Evolutionary conservation across 2,888 invertebrate species (phyloP), one percentile per base, ranked within the genome.

Genomic region (Unio pictorum): DNA sequence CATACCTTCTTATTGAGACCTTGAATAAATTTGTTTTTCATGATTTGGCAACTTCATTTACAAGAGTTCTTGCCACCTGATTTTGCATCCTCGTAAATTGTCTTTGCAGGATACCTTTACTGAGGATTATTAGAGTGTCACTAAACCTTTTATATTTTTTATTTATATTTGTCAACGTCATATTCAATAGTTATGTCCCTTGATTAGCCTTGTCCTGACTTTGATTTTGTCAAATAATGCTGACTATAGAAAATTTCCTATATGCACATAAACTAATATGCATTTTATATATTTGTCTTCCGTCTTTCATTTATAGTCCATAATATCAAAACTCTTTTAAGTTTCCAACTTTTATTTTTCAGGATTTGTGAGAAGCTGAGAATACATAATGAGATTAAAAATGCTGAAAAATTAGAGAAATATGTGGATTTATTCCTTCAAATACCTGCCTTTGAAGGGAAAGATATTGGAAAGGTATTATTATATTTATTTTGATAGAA

Each of bases 311-410:
- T 45, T 45, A 11, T 11, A 45, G 45, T 45, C 45, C 45, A 45
- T 11, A 45, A 15, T 45, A 45, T 45, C 3, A 15, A 15, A 45
- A 45, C 45, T 23, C 11, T 18, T 59, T 59, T 59, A n/a, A 59
- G 45, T 45, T 45, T 45, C 45, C 15, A 45, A 45, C 45, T 15
- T 15, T 45, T 60, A 57, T 63, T 65, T 79, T 73, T 61, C 78
- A 89, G 88, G 20, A 63, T 88, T 28, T 74, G 76, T 64, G 85
- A 86, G 20, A 89, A 89, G 68, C 82, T 88, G 61, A 69, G 73
- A 23, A 81, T 89, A 20, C 88, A 89, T 67, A 88, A 85, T 15
- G 82, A 87, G 65, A 72, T 79, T 23, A 79, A 78, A 18, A 85
- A 86, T 69, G 82, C 87, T n/a, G 67, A 74, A 18, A 71, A 69